These are phyloP conservation scores for Neomicropteryx cornuta DNA, from an alignment of 1,140 invertebrate species.

Conservation along the genomic window DNA sequence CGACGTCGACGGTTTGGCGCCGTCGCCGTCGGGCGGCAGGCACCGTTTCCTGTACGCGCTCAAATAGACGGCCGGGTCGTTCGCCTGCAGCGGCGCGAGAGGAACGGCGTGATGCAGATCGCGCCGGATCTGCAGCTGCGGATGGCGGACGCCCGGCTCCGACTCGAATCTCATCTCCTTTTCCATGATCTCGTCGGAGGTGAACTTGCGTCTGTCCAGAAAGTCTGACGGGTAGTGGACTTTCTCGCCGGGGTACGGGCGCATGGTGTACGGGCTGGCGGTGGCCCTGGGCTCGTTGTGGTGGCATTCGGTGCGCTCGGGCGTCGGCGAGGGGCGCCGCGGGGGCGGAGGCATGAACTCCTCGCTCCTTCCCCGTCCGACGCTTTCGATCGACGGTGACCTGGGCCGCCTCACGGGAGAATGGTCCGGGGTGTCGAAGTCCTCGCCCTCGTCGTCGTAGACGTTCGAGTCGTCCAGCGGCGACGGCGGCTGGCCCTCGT, in stretches of 20 bases:
- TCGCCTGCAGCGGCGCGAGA: slow-evolving; percentile 34
- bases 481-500: slow-evolving; percentile 41
- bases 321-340: slow-evolving; percentile 26
- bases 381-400: slow-evolving; percentile 34
- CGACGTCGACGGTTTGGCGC: slow-evolving; percentile 28
- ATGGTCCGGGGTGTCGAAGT: slow-evolving; percentile 44
- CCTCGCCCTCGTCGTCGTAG: slow-evolving; percentile 45
- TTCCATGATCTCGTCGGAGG: slow-evolving; percentile 41
- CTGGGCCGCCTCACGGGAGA: slow-evolving; percentile 40
- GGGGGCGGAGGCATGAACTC: slow-evolving; percentile 20
- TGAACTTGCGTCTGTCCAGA: slow-evolving; percentile 39
- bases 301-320: slow-evolving; percentile 51
- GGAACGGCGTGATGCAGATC: slow-evolving; percentile 48
- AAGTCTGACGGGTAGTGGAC: slow-evolving; percentile 26
- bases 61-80: no score
- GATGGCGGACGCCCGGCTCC: slow-evolving; percentile 30
- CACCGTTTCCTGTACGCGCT: slow-evolving; percentile 41
- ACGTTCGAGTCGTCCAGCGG: slow-evolving; percentile 37
- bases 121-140: slow-evolving; percentile 53
- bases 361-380: slow-evolving; percentile 32
- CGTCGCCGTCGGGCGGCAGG: slow-evolving; percentile 35
- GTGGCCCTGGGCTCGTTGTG: slow-evolving; percentile 44
- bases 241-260: slow-evolving; percentile 40
- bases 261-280: slow-evolving; percentile 53
- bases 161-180: slow-evolving; percentile 35